A percentile compares a stretch with the other conserved stretches of the same genome.
These are phyloP conservation scores for Stigmatopora nigra DNA, from an alignment of 2,113 vertebrate genomes.

Conservation along the genomic window DNA sequence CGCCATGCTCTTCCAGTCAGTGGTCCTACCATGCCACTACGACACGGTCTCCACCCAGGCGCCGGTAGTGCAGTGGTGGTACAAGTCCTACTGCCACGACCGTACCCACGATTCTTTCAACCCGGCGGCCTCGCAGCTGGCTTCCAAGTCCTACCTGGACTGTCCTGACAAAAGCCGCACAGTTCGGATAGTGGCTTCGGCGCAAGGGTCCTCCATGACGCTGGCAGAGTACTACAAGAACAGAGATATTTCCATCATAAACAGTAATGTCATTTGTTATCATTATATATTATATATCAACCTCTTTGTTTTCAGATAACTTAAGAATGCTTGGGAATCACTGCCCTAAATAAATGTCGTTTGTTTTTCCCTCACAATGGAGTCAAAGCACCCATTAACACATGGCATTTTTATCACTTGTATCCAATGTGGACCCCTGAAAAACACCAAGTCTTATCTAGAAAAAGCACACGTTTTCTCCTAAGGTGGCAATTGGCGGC, in stretches of 20 bases:
- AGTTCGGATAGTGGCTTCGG: slow-evolving; percentile 85
- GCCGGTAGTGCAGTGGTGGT: slow-evolving; percentile 93
- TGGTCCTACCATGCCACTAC: slow-evolving; percentile 88
- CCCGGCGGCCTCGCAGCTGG: slow-evolving; percentile 68
- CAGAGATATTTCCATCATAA: slow-evolving; percentile 86
- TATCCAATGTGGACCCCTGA: slow-evolving; percentile 32
- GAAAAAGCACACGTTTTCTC: slow-evolving; percentile 38
- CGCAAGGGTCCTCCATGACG: slow-evolving; percentile 81
- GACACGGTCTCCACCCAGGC: slow-evolving; percentile 81
- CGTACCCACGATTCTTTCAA: slow-evolving; percentile 82
- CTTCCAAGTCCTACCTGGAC: slow-evolving; percentile 80
- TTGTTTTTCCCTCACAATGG: slow-evolving; percentile 59
- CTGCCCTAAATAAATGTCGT: slow-evolving; percentile 44
- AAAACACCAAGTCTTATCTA: slow-evolving; percentile 50
- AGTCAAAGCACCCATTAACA: slow-evolving; percentile 11
- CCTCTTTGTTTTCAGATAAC: too few relatives aligned
- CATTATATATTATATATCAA: not conserved
- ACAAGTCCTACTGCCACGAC: slow-evolving; percentile 95
- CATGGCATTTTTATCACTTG: slow-evolving; percentile 8
- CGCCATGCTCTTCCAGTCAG: slow-evolving; percentile 92
- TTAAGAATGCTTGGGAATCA: not conserved
- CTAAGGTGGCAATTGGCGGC: not conserved
- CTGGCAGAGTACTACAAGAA: slow-evolving; percentile 91
- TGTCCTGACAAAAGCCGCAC: slow-evolving; percentile 89
- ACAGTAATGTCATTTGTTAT: slow-evolving; percentile 69